Evolutionary conservation across 1,140 invertebrate genomes (phyloP).

Genomic region (Conus ventricosus): DNA sequence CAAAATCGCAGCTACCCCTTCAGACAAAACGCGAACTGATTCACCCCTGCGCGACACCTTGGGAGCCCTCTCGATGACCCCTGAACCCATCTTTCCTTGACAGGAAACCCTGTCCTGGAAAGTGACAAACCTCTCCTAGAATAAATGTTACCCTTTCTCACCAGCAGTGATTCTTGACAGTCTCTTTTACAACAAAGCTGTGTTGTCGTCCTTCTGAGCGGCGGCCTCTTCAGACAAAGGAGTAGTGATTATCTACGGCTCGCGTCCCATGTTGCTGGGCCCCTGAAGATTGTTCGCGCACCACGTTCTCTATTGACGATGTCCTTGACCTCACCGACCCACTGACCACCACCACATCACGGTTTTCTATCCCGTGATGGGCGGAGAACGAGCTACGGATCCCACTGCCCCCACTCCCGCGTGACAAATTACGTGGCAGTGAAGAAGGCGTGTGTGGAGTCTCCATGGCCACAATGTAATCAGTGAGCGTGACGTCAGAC

Average conservation of each 20-base stretch:
- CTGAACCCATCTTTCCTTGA: no score
- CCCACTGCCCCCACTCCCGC: constrained; percentile 38
- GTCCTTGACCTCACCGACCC: constrained; percentile 82
- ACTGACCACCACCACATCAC: constrained; percentile 75
- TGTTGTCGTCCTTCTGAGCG: neutral
- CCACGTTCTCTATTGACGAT: constrained; percentile 82
- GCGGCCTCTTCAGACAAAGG: constrained; percentile 79
- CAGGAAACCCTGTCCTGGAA: no score
- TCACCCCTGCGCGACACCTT: no score
- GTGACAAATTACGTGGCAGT: constrained; percentile 49
- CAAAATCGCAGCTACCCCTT: neutral
- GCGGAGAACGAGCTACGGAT: constrained; percentile 34
- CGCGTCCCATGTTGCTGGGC: constrained; percentile 75
- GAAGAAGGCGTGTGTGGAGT: constrained; percentile 59
- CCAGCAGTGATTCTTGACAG: neutral
- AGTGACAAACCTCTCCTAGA: neutral
- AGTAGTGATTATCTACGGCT: constrained; percentile 85
- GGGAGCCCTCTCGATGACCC: no score
- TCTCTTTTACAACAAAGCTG: neutral
- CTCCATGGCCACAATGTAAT: constrained; percentile 86
- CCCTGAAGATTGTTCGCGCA: constrained; percentile 74
- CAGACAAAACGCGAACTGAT: neutral
- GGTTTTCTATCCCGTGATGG: constrained; percentile 43
- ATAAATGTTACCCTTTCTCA: neutral
- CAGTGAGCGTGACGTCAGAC: constrained; percentile 95